phyloP scores from a whole-genome alignment of 1,140 invertebrate species.

The Chymomyza costata region DNA sequence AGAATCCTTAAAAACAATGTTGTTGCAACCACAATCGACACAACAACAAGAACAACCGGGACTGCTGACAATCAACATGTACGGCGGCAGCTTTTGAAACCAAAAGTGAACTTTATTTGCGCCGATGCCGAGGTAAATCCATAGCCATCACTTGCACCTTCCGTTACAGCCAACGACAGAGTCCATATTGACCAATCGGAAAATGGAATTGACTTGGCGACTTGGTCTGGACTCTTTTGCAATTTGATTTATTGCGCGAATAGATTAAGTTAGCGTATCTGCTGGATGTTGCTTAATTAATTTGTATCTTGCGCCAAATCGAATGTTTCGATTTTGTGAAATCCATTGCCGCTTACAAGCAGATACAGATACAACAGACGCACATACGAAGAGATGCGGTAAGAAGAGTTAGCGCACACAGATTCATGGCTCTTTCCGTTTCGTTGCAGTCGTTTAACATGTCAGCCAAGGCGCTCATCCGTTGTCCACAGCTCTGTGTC shows the following conservation, averaged over 20 bases:
- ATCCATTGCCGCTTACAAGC: neutral
- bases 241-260: slow-evolving; percentile 66
- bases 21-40: no score
- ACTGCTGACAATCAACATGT: slow-evolving; percentile 55
- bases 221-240: slow-evolving; percentile 32
- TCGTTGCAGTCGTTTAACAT: slow-evolving; percentile 64
- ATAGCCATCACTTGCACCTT: no score
- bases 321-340: slow-evolving; percentile 43
- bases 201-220: no score
- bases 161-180: no score
- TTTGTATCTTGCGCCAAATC: slow-evolving; percentile 67
- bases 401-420: no score
- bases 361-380: no score
- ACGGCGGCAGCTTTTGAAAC: slow-evolving; percentile 46
- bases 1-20: no score
- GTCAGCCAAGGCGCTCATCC: slow-evolving; percentile 54
- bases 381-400: no score
- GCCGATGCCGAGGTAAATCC: no score
- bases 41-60: neutral
- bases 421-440: slow-evolving; percentile 22
- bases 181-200: no score
- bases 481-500: slow-evolving; percentile 41
- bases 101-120: neutral
- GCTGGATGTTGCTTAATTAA: slow-evolving; percentile 69
- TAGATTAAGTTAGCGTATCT: slow-evolving; percentile 70